phyloP scores from a whole-genome alignment of 2,797 vertebrate genomes.

The Taeniopygia guttata region DNA sequence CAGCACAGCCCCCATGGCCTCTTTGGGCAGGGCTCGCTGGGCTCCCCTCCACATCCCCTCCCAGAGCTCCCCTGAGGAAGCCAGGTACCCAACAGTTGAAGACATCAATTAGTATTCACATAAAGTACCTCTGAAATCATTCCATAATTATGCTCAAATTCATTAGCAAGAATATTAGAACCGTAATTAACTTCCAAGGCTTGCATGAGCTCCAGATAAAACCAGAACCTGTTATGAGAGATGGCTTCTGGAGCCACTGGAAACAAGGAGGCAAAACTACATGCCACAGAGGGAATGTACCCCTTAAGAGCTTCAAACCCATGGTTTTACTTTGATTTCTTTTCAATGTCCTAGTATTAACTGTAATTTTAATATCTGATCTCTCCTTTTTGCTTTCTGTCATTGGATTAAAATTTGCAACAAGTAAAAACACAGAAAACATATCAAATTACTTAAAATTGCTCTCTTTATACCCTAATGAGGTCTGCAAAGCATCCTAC shows the following conservation, averaged over 20 bases:
- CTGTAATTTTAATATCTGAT: not conserved
- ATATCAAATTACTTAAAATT: not conserved
- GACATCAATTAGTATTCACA: slow-evolving; percentile 31
- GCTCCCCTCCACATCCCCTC: not conserved
- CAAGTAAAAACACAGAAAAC: not conserved
- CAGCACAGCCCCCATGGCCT: accelerated
- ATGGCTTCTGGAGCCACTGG: not conserved
- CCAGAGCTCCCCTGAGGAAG: not conserved
- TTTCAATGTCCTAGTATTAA: not conserved
- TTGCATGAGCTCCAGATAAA: not conserved
- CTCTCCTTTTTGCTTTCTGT: not conserved
- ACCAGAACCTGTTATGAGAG: not conserved
- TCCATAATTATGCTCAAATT: slow-evolving; percentile 52
- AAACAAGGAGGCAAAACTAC: not conserved
- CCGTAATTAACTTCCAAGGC: slow-evolving; percentile 41
- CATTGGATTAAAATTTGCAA: not conserved
- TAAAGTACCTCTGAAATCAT: slow-evolving; percentile 37
- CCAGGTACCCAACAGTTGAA: not conserved
- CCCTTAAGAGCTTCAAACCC: not conserved
- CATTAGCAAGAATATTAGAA: slow-evolving; percentile 58
- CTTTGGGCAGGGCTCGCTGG: accelerated
- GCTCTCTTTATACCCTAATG: not conserved
- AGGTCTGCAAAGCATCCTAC: not conserved
- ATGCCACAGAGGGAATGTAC: not conserved
- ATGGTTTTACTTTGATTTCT: not conserved